These are phyloP conservation scores for Meriones psammophilus DNA, from an alignment of 2,797 vertebrate species.

Conservation along the genomic window DNA sequence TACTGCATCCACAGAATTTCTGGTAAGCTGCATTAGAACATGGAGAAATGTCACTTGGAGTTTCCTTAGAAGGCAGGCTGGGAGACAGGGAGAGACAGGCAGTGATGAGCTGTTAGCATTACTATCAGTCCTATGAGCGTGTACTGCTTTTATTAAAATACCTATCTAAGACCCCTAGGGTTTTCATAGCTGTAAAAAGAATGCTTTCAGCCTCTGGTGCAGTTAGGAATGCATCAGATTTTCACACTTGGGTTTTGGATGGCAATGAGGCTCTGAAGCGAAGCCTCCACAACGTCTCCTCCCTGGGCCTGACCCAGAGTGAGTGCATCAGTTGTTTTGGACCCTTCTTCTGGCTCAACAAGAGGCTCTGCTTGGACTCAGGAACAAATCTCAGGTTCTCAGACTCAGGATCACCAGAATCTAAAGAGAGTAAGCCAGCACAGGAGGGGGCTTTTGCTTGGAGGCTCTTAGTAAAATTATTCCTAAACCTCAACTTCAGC, in stretches of 20 bases:
- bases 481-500: not conserved
- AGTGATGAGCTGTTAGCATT: not conserved
- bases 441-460: not conserved
- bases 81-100: not conserved
- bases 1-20: not conserved
- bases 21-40: not conserved
- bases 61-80: not conserved
- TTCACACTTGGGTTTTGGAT: not conserved
- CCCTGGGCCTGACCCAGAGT: not conserved
- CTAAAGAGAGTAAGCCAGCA: not conserved
- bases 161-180: not conserved
- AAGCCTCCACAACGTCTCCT: not conserved
- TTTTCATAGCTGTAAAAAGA: not conserved
- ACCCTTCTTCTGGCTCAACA: not conserved
- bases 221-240: not conserved
- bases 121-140: not conserved
- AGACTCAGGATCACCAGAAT: not conserved
- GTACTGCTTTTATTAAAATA: conserved; percentile 36
- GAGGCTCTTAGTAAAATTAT: not conserved
- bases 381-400: not conserved
- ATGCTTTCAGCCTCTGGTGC: not conserved
- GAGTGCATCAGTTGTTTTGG: not conserved
- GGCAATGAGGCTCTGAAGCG: not conserved
- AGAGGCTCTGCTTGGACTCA: not conserved
- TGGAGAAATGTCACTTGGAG: not conserved